Evolutionary conservation across 53 echinoderm and acorn worm species (phyloP), one percentile per base, ranked within the genome.

Genomic region (Crossaster papposus): DNA sequence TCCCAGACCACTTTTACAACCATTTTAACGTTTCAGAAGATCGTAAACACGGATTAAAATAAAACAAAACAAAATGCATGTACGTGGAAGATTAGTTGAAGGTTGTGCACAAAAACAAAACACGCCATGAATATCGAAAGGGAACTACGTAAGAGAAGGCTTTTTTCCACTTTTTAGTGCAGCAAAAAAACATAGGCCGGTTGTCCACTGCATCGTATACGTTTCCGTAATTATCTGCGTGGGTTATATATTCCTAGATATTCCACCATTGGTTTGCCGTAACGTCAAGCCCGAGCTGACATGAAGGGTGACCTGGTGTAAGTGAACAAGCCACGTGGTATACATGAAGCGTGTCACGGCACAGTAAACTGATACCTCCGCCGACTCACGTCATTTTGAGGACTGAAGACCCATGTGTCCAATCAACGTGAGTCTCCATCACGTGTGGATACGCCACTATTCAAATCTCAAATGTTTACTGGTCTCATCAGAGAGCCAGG

Each of bases 291-390:
- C 30, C 29, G 31, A 26, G 26, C n/a, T 32, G 33, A 28, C 9
- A 30, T 29, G 14, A 31, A 44, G 1, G 54, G 29, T 15, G 30
- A 79, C 12, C 52, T n/a, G 29, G 52, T 51, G 52, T 51, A 12
- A 14, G 55, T 54, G 17, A 20, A 79, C 78, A 54, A 15, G 6
- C 79, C 79, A 79, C 79, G 79, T 79, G 79, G 12, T 30, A 29
- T 30, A 15, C n/a, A 6, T 54, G 15, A 29, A 32, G 71, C 79
- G 30, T 79, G 79, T 32, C 71, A 70, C 24, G 29, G 29, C 5
- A 5, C 20, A 5, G 26, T 10, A 70, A 30, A 20, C 12, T 58
- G 58, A 58, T 20, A 58, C 58, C 58, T 18, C 58, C 14, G 17
- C 58, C 22, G 58, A 17, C 58, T 58, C 58, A 15, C 14, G 17